Evolutionary conservation across 2,888 invertebrate species (phyloP), one percentile per base, ranked within the genome.

Genomic region (Saturnia pavonia): DNA sequence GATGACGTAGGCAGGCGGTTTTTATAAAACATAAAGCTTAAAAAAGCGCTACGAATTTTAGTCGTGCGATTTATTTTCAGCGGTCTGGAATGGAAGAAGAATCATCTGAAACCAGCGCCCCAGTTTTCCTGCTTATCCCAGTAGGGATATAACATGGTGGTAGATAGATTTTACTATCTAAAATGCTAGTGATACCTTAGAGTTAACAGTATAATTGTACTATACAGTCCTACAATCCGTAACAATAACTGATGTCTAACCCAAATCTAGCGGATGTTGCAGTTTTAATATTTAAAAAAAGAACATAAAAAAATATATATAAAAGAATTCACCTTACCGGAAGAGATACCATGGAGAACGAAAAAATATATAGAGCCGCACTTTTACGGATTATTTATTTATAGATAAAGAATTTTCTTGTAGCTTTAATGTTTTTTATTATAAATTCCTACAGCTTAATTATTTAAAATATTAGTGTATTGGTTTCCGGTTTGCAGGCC

Each of bases 191-290:
- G 43, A 51, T 51, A 51, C 19, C 25, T 11, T 27, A 4, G 25
- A 27, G 11, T 27, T 27, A 25, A 11, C 14, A 25, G 14, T 60
- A 25, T 69, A 69, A 69, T 45, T 45, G 27, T 57, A 25, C 25
- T 42, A 70, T 51, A 66, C 19, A 25, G 9, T 7, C 25, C 16
- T 48, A 57, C 22, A n/a, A 42, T 42, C 40, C 40, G 42, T 42
- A 70, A 48, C 22, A 45, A 51, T 57, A 63, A 88, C 88, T 89
- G 91, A 91, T 89, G 85, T 80, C 85, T 92, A 91, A 92, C 92
- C 92, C 86, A 92, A 91, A 92, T 92, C 88, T 87, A 85, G 81
- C 89, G 90, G 91, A 91, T 91, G 88, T 90, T 80, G 82, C 85
- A 80, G 80, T 83, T 82, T 85, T 81, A 82, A 78, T 75, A 81